Evolutionary conservation across 2,113 vertebrate genomes (phyloP).

Genomic region (Bagarius yarrelli): DNA sequence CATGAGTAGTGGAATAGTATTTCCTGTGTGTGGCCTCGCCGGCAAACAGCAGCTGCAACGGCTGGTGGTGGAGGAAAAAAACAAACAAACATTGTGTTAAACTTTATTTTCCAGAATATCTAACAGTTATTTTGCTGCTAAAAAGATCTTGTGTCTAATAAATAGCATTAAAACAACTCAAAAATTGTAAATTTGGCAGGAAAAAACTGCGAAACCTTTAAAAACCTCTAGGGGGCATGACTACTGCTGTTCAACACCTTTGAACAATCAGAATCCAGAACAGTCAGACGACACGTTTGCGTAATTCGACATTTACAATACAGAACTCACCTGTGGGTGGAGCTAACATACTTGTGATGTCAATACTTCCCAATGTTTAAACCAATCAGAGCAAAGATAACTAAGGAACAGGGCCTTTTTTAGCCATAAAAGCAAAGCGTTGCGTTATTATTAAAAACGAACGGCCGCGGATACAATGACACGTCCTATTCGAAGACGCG

Average conservation of each 20-base stretch:
- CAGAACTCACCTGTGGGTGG: not conserved
- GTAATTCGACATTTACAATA: too few species aligned
- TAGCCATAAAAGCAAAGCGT: not conserved
- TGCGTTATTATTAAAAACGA: too few species aligned
- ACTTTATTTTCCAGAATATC: not conserved
- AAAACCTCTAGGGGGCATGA: too few species aligned
- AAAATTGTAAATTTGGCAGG: too few species aligned
- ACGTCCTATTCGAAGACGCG: too few species aligned
- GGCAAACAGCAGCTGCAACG: constrained; percentile 96
- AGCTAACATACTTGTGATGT: not conserved
- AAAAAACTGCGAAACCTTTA: too few species aligned
- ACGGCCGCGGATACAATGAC: too few species aligned
- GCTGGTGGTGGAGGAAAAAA: constrained; percentile 66
- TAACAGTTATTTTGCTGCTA: too few species aligned
- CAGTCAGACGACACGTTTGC: not conserved
- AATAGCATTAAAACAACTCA: too few species aligned
- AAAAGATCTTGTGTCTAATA: too few species aligned
- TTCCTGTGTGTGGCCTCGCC: constrained; percentile 98
- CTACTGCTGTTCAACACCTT: not conserved
- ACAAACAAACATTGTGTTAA: not conserved
- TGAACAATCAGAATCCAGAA: not conserved
- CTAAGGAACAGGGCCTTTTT: not conserved
- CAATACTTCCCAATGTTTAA: not conserved
- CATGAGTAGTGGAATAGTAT: constrained; percentile 98
- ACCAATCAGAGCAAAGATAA: not conserved